Base-by-base conservation (phyloP, 2,888 invertebrate species). In the Drosophila mulleri region DNA sequence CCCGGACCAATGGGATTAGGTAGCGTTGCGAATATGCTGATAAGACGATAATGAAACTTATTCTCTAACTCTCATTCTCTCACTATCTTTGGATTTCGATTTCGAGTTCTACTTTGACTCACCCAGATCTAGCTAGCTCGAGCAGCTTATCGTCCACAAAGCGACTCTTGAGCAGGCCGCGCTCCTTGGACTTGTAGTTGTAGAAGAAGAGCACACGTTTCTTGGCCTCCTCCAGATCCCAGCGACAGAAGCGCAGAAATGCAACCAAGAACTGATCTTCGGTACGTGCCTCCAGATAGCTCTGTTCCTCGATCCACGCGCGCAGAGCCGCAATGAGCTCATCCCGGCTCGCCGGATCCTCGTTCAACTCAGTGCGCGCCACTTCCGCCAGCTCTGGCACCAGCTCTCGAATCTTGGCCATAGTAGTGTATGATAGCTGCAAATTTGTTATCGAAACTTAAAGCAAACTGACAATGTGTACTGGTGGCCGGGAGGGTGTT, bases 161-260 rank as follows among this genome's bases (percentile, higher is more conserved):
- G 3, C 91, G 89, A 44, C 87, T 74, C 59, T 81, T 92, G 78
- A 94, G 94, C 72, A 95, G 93, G 78, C 95, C 95, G 9, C 64
- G 82, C 26, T 88, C 87, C 67, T 88, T 83, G 32, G 91, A 71
- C 69, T 91, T 91, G 75, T 91, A 90, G 11, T 94, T 94, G 82
- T 95, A 95, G 83, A 94, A 95, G 92, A 94, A 94, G 62, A 94
- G 94, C 9, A 95, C 79, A 75, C 94, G 94, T 66, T 93, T 92
- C 80, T 94, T 94, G 29, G 94, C 93, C 20, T 92, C 89, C 68
- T 94, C 94, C 80, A 94, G 82, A 78, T 94, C 94, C 89, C 93
- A 94, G 78, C 93, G 94, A 74, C 93, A 93, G 45, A 94, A 94
- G 44, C 94, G 93, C 54, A 94, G 88, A 82, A 94, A 94, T 23